Evolutionary conservation across 2,113 vertebrate genomes (phyloP).

Genomic region (Halcyon malimbica): DNA sequence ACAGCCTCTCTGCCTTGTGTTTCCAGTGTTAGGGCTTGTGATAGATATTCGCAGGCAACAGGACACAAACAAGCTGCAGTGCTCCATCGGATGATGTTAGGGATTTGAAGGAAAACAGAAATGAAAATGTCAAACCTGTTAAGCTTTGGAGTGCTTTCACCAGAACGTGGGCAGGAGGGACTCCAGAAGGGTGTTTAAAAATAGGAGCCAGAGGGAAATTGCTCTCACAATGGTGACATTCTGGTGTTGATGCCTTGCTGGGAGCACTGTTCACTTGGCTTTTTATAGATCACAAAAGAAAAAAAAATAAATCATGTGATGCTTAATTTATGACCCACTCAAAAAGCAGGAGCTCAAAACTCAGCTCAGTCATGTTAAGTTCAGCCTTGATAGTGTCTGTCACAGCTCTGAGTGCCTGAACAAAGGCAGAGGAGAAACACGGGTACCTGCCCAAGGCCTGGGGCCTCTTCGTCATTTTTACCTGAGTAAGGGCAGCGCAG

Average conservation of each 20-base stretch:
- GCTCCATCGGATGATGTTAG: constrained; percentile 21
- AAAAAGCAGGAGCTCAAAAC: background rate
- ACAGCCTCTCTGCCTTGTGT: background rate
- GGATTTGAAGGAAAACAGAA: constrained; percentile 32
- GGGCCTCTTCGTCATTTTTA: rapidly evolving
- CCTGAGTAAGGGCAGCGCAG: background rate
- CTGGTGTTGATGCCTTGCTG: background rate
- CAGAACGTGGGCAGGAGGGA: constrained; percentile 44
- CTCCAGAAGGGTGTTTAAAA: constrained; percentile 50
- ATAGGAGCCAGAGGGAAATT: constrained; percentile 55
- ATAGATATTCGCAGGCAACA: background rate
- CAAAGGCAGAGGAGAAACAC: constrained; percentile 21
- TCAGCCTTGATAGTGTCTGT: background rate
- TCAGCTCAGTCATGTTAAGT: background rate
- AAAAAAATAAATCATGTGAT: background rate
- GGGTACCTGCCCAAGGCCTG: background rate
- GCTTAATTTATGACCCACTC: constrained; percentile 15
- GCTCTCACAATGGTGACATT: background rate
- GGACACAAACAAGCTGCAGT: background rate
- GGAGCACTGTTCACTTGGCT: background rate
- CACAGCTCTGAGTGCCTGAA: constrained; percentile 15
- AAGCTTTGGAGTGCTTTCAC: constrained; percentile 40
- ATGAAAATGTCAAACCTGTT: constrained; percentile 54
- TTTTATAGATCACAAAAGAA: constrained; percentile 22
- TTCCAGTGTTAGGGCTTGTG: background rate